phyloP scores from a whole-genome alignment of 2,888 invertebrate genomes.

The Tetanocera ferruginea region DNA sequence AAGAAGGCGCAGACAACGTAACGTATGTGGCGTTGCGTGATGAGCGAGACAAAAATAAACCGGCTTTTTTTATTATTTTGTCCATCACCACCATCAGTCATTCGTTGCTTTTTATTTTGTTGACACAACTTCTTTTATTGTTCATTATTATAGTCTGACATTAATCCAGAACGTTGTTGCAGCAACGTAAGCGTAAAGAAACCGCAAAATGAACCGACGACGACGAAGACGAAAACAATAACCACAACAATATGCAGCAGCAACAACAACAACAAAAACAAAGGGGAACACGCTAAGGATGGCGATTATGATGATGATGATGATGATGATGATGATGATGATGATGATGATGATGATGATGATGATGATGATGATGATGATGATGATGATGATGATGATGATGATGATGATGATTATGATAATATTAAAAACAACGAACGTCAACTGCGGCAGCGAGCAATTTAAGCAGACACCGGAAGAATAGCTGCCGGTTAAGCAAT shows the following conservation, averaged over 20 bases:
- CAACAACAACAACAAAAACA: neutral
- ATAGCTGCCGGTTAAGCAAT: neutral
- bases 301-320: neutral
- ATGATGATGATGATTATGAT: neutral
- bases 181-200: constrained; percentile 16
- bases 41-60: too few species aligned
- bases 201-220: neutral
- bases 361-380: neutral
- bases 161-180: neutral
- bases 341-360: neutral
- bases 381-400: neutral
- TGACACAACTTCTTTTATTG: neutral
- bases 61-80: neutral
- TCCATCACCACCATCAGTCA: neutral
- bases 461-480: constrained; percentile 5
- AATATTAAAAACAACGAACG: neutral
- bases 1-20: neutral
- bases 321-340: neutral
- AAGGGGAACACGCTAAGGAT: neutral
- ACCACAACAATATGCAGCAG: neutral
- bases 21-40: neutral
- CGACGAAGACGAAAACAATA: neutral
- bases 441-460: neutral
- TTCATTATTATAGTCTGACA: neutral
- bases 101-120: neutral